Conservation (phyloP, 2,888 invertebrate species). For the Catotricha subobsoleta region DNA sequence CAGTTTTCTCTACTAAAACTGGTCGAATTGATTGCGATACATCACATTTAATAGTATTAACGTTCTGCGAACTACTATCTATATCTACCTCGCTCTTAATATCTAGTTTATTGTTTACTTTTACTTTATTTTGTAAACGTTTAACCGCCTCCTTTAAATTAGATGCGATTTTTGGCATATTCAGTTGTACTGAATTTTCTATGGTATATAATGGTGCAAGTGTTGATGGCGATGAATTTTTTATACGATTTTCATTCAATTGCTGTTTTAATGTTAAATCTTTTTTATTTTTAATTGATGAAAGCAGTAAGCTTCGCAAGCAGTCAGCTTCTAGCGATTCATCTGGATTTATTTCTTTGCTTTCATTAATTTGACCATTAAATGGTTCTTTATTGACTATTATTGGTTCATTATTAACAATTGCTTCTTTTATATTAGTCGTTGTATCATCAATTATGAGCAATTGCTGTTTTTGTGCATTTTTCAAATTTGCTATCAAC, state of each 20-base stretch:
- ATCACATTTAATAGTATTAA: no score
- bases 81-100: neutral
- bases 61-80: neutral
- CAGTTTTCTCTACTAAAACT: no score
- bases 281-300: slow-evolving; percentile 15
- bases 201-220: neutral
- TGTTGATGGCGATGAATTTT: no score
- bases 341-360: slow-evolving; percentile 3
- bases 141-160: slow-evolving; percentile 25
- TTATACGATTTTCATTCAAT: no score
- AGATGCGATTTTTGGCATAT: slow-evolving; percentile 9
- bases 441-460: neutral
- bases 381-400: neutral
- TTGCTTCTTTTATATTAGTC: neutral
- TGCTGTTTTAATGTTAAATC: neutral
- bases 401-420: neutral
- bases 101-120: neutral
- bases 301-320: slow-evolving; percentile 17
- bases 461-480: no score
- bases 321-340: slow-evolving; percentile 15
- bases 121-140: slow-evolving; percentile 14
- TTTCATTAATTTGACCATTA: neutral
- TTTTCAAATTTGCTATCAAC: slow-evolving; percentile 1
- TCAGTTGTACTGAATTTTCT: neutral
- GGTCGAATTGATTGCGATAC: no score